Evolutionary conservation across 64 coral and sea anemone genomes (phyloP), one percentile per base, ranked within the genome.

Genomic region (Montipora foliosa): DNA sequence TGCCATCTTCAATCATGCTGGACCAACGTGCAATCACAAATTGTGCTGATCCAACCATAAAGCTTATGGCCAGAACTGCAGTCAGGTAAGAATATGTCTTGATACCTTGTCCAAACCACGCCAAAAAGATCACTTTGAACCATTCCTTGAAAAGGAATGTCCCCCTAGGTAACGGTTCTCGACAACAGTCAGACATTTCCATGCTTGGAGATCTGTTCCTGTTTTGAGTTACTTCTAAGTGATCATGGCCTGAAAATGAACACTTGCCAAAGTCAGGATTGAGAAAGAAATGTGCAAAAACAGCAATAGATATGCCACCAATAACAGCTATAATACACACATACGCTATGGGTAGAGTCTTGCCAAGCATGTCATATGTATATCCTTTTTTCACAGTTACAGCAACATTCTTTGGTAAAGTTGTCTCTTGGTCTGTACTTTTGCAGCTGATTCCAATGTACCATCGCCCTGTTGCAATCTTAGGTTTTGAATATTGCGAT

Each of bases 21-120:
- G 96, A 94, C 96, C 96, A 97, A 24, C 93, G 92, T 5, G 84
- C 92, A 85, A 97, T 95, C 0, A 97, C 96, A 95, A 97, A 97
- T 50, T 97, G 96, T n/a, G 96, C 93, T 13, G 96, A 91, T 4
- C 96, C 96, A 25, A 97, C 93, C 90, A 90, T 83, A 60, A 97
- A 97, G 64, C 88, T 91, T 61, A 95, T 91, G 24, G 92, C 93
- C 19, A 95, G 68, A 10, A 97, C 92, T 19, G 82, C 96, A 5
- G 96, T 97, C 24, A 94, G 61, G 85, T 97, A 97, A 1, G 93
- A 89, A 55, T 91, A 97, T 16, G 93, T 97, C 53, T 97, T 97
- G 19, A 90, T n/a, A 25, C 96, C 96, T 79, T 89, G 78, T 15
- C 93, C 64, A 82, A 90, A 97, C 96, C 96, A 97, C 19, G 91